Base-by-base conservation (phyloP, 92 coral and sea anemone species). In the Actinernus sp. region DNA sequence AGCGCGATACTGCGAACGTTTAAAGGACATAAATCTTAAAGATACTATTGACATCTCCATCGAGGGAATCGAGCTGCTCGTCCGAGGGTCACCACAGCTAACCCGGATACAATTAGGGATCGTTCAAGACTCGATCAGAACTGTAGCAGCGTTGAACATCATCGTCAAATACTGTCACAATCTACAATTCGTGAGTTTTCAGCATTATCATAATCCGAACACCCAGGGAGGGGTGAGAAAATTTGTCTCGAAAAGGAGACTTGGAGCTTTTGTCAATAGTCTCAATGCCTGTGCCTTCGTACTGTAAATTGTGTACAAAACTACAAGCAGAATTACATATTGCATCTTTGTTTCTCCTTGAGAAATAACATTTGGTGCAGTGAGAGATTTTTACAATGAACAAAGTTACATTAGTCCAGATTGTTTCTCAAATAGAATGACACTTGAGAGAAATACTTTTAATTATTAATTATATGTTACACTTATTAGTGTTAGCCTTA, bases 21-120 rank as follows among this genome's bases (percentile, higher is more conserved):
- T 93, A 22, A 66, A 75, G 46, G 74, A 78, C 46, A 86, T 93
- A 67, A 86, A 68, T 58, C 79, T 93, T 13, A 91, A 93, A 53
- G 84, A 80, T 58, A 78, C 86, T 29, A 49, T 71, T 24, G 68
- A 84, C 25, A 88, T 93, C 28, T 71, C 93, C 41, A 69, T 82
- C 49, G 73, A 75, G 38, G 98, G 97, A 6, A 89, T 89, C 10
- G 88, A 89, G 34, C 47, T 51, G 27, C 67, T 89, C 49, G 91
- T 85, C 22, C 67, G 84, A 46, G 81, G 83, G 30, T 71, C 83
- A 21, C 92, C 88, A 2, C 67, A 53, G 26, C 66, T 89, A 54
- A 71, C 82, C 24, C 90, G 83, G 61, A 72, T 89, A 26, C 83
- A 80, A 29, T 59, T 89, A 16, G 96, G 96, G 21, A 70, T 89